A percentile compares a stretch with the other conserved stretches of the same genome.
Conservation (phyloP, 2,797 vertebrate genomes). For the Chaunax sp. region DNA sequence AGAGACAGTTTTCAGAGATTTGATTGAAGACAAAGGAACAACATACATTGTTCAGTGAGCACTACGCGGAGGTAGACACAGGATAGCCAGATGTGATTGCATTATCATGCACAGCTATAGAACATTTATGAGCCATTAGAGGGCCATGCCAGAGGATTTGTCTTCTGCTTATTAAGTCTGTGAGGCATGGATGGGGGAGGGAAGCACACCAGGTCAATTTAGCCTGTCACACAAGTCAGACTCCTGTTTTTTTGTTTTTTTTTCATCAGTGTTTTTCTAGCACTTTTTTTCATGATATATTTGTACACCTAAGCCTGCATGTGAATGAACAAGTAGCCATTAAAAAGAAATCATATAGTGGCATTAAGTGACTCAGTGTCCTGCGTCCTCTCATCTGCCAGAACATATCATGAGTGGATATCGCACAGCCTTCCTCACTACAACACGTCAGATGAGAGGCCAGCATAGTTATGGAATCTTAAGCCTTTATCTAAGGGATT, state of each 20-base stretch:
- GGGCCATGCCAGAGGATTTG: slow-evolving; percentile 52
- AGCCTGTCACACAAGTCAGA: slow-evolving; percentile 29
- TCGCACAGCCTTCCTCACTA: slow-evolving; percentile 51
- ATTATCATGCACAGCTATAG: slow-evolving; percentile 73
- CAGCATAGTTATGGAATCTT: slow-evolving; percentile 59
- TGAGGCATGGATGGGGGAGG: slow-evolving; percentile 20
- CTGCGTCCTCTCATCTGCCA: slow-evolving; percentile 39
- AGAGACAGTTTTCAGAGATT: slow-evolving; percentile 16
- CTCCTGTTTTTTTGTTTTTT: no score
- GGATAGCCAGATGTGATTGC: slow-evolving; percentile 77
- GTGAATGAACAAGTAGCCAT: slow-evolving; percentile 6
- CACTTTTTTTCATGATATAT: neutral
- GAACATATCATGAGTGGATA: slow-evolving; percentile 39
- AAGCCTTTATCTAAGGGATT: slow-evolving; percentile 66
- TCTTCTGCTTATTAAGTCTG: slow-evolving; percentile 52
- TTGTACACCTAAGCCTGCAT: neutral
- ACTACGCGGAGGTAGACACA: slow-evolving; percentile 42
- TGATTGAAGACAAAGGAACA: slow-evolving; percentile 32
- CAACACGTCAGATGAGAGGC: slow-evolving; percentile 67
- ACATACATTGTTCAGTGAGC: slow-evolving; percentile 27
- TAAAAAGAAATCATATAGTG: neutral
- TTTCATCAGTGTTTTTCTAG: slow-evolving; percentile 27
- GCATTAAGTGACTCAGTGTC: slow-evolving; percentile 28
- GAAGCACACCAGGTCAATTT: slow-evolving; percentile 38
- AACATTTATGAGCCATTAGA: slow-evolving; percentile 80